phyloP scores from a whole-genome alignment of 2,888 invertebrate genomes.

The Chrysolina americana region DNA sequence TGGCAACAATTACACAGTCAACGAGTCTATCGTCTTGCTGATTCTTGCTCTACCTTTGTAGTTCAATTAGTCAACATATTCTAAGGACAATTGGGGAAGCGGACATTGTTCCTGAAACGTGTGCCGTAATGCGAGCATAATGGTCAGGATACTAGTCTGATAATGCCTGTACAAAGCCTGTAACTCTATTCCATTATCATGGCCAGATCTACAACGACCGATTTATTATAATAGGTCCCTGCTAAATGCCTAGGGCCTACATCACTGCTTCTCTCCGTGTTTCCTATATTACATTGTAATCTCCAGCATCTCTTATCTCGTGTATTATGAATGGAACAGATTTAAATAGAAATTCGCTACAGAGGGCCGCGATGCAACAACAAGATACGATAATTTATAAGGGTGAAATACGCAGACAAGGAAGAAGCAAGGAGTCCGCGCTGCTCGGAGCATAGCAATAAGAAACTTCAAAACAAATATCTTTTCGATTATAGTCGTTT shows the following conservation, averaged over 20 bases:
- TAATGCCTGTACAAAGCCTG: conserved; percentile 35
- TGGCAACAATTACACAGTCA: neutral
- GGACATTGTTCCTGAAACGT: conserved; percentile 50
- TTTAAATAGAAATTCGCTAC: conserved; percentile 47
- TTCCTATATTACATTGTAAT: conserved; percentile 47
- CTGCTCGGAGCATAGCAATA: neutral
- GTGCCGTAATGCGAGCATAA: conserved; percentile 48
- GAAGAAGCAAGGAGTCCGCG: neutral
- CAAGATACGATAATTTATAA: conserved; percentile 47
- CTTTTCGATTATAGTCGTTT: too few species aligned
- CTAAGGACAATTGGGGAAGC: conserved; percentile 49
- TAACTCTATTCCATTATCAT: conserved; percentile 25
- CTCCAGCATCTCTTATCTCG: conserved; percentile 51
- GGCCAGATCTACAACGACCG: conserved; percentile 17
- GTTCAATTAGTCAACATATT: conserved; percentile 55
- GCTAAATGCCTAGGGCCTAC: conserved; percentile 34
- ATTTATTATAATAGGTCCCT: conserved; percentile 15
- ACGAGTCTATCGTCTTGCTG: conserved; percentile 2
- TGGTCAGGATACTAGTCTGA: conserved; percentile 45
- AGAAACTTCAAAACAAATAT: neutral
- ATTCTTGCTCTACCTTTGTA: conserved; percentile 26
- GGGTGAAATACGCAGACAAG: conserved; percentile 31
- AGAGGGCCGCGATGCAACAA: conserved; percentile 41
- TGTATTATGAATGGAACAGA: conserved; percentile 48
- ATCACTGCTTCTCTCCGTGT: conserved; percentile 40